Conservation (phyloP, 1,140 invertebrate genomes). For the Radopholus similis region DNA sequence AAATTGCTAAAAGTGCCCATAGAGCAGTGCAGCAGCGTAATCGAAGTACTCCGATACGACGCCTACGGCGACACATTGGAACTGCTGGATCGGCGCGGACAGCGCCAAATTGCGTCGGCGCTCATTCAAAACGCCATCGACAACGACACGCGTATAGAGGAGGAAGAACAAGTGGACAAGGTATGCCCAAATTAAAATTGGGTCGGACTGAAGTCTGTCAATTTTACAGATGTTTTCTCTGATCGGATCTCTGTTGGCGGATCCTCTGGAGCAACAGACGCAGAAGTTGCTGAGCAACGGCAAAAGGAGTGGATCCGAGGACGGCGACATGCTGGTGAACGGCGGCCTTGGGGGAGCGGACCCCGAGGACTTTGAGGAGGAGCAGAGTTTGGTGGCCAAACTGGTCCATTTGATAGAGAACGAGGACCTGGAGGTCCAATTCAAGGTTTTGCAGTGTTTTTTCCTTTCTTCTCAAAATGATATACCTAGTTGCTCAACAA, state of each 20-base stretch:
- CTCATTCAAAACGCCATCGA: conserved; percentile 82
- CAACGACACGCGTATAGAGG: conserved; percentile 77
- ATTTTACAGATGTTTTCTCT: conserved; percentile 24
- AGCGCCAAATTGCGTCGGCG: conserved; percentile 80
- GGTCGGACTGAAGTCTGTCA: background rate
- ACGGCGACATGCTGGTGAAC: conserved; percentile 1
- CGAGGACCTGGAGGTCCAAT: conserved; percentile 82
- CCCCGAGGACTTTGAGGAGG: conserved; percentile 82
- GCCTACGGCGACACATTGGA: conserved; percentile 80
- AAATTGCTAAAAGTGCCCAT: conserved; percentile 85
- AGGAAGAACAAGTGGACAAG: conserved; percentile 72
- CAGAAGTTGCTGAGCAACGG: background rate
- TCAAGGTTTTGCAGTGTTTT: conserved; percentile 60
- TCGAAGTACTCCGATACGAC: conserved; percentile 73
- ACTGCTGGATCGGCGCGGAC: conserved; percentile 82
- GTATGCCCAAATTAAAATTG: conserved; percentile 14
- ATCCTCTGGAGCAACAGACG: conserved; percentile 71
- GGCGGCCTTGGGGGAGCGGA: conserved; percentile 79
- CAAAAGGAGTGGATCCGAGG: background rate
- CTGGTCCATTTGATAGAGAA: conserved; percentile 85
- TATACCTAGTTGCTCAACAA: conserved; percentile 64
- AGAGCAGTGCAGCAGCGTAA: conserved; percentile 86
- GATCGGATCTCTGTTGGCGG: conserved; percentile 65
- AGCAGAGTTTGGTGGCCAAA: conserved; percentile 82
- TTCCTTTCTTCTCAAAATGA: conserved; percentile 10